Evolutionary conservation across 2,797 vertebrate genomes (phyloP).

Genomic region (Carduelis carduelis): DNA sequence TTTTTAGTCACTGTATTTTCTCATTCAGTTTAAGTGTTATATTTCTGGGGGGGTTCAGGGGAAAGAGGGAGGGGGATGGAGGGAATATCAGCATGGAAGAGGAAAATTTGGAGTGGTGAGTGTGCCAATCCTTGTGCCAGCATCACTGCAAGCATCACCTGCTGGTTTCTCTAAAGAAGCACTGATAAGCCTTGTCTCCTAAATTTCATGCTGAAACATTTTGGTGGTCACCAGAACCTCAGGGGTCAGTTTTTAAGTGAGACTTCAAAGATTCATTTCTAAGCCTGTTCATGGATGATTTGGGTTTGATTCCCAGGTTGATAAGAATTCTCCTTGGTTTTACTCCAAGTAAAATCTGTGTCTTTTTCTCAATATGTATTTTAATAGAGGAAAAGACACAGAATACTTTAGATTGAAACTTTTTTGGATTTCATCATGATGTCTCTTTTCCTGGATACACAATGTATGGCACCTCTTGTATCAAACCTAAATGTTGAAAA

Average conservation of each 20-base stretch:
- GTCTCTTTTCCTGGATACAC: not conserved
- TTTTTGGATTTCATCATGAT: not conserved
- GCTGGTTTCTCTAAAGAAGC: not conserved
- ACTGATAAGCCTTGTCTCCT: not conserved
- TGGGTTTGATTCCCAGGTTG: not conserved
- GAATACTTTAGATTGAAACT: not conserved
- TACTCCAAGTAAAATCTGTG: not conserved
- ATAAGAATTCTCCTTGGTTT: not conserved
- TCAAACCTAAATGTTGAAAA: not conserved
- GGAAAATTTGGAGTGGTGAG: not conserved
- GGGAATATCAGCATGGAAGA: not conserved
- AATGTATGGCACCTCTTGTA: not conserved
- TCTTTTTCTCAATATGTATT: not conserved
- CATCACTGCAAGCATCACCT: not conserved
- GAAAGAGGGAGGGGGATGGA: not conserved
- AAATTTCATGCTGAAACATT: not conserved
- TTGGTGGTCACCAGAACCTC: not conserved
- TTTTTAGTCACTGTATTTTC: conserved; percentile 39
- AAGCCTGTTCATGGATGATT: not conserved
- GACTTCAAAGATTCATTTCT: not conserved
- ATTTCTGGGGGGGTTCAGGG: not conserved
- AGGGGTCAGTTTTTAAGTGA: not conserved
- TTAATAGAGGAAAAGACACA: not conserved
- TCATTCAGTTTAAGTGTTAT: not conserved
- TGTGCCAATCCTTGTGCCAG: not conserved